Evolutionary conservation across 1,140 invertebrate species (phyloP).

Genomic region (Lasaia peninsularis): DNA sequence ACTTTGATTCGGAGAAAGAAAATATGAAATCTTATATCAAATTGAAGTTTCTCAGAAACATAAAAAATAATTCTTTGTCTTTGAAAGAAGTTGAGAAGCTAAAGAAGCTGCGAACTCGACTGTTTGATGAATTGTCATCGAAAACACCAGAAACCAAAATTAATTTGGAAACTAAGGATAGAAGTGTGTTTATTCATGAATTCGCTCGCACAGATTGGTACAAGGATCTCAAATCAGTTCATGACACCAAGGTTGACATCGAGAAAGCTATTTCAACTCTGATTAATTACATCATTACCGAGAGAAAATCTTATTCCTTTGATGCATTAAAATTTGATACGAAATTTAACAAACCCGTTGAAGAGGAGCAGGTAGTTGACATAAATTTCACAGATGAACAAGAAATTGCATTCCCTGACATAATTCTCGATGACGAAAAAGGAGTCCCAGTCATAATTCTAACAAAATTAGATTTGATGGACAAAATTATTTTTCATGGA

Average conservation of each 20-base stretch:
- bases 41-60: constrained; percentile 31
- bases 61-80: constrained; percentile 19
- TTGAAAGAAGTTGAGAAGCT: constrained; percentile 33
- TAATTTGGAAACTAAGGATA: constrained; percentile 28
- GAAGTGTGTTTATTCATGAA: constrained; percentile 22
- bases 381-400: constrained; percentile 32
- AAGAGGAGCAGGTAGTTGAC: constrained; percentile 28
- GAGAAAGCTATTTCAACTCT: constrained; percentile 34
- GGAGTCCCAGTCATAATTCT: constrained; percentile 34
- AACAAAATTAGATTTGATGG: constrained; percentile 26
- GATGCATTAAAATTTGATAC: constrained; percentile 32
- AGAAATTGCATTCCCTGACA: constrained; percentile 38
- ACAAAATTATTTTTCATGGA: constrained; percentile 37
- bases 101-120: constrained; percentile 26
- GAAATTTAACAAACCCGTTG: constrained; percentile 22
- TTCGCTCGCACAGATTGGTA: constrained; percentile 33
- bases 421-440: constrained; percentile 36
- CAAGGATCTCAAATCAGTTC: constrained; percentile 19
- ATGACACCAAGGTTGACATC: constrained; percentile 26
- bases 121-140: constrained; percentile 24
- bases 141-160: constrained; percentile 9
- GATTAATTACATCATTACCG: constrained; percentile 35
- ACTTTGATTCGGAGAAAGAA: constrained; percentile 30
- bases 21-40: constrained; percentile 31
- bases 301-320: constrained; percentile 32